Evolutionary conservation across 2,113 vertebrate species (phyloP), one percentile per base, ranked within the genome.

Genomic region (Urocitellus parryii): DNA sequence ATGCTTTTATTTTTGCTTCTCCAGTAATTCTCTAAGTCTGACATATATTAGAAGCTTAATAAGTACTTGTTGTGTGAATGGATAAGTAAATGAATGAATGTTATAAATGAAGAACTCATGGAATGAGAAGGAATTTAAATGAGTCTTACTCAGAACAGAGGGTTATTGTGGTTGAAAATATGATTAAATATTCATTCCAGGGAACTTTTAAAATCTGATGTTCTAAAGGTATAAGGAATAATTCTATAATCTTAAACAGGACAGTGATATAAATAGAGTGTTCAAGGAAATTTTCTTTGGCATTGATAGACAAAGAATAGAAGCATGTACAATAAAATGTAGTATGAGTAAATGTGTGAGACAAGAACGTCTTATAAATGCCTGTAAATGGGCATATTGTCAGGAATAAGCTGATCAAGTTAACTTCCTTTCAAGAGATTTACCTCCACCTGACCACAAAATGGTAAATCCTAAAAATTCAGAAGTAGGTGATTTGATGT

Each of bases 231-330:
- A 92, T 48, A 88, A 27, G 48, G 18, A 86, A 18, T 82, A 65
- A 53, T 72, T 79, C 51, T 88, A 83, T 72, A 76, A 48, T 81
- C 61, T 67, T 90, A 84, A 92, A 34, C 63, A 48, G 32, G 24
- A 80, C 17, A 73, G 27, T 87, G 68, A 91, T 86, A 37, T 17
- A 51, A 51, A 51, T 51, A 80, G 94, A 70, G 56, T 51, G 32
- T 42, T 91, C 27, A 94, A 70, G 56, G 68, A 86, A 67, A 80
- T 93, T 73, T 87, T 37, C 88, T 83, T 68, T 94, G 82, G n/a
- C 81, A 96, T 80, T 22, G 25, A 51, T 88, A 70, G 56, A 70
- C n/a, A 91, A 82, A 95, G 76, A 78, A 74, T 27, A 70, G 82
- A 89, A 95, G 18, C 29, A 48, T 22, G 39, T 37, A 77, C 48